Conservation (phyloP, 2,797 vertebrate genomes). For the Acomys russatus region DNA sequence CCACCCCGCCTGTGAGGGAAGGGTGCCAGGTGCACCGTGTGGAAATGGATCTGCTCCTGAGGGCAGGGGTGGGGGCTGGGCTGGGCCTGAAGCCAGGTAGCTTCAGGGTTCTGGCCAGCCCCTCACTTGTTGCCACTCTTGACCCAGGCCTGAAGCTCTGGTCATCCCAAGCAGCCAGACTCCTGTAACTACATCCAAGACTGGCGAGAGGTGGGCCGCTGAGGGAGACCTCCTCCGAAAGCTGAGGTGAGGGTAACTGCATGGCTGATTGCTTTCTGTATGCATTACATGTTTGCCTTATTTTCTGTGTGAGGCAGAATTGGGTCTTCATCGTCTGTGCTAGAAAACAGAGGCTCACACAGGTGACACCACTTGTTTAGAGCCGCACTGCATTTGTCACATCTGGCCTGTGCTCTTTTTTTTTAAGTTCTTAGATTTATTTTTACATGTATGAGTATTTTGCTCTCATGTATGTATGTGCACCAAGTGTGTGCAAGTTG, state of each 20-base stretch:
- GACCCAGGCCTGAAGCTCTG: slow-evolving; percentile 44
- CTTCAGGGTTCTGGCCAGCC: slow-evolving; percentile 37
- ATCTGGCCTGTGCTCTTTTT: background rate
- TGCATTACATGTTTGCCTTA: background rate
- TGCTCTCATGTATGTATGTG: background rate
- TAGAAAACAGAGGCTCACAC: slow-evolving; percentile 30
- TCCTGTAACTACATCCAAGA: background rate
- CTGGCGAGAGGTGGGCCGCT: fast-evolving
- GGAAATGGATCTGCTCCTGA: slow-evolving; percentile 73
- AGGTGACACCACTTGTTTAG: slow-evolving; percentile 6
- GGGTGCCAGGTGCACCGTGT: slow-evolving; percentile 70
- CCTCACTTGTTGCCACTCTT: slow-evolving; percentile 66
- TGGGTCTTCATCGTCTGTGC: background rate
- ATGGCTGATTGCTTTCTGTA: fast-evolving
- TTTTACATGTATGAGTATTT: background rate
- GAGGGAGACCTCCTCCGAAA: slow-evolving; percentile 56
- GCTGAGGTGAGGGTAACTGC: slow-evolving; percentile 69
- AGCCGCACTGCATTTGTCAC: background rate
- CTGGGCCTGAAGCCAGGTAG: slow-evolving; percentile 65
- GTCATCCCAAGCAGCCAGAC: background rate
- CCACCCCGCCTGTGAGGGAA: slow-evolving; percentile 58
- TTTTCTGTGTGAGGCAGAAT: background rate
- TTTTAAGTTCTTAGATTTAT: background rate
- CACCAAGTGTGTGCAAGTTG: background rate
- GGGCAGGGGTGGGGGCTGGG: slow-evolving; percentile 33